These are phyloP conservation scores for Hiodon tergisus DNA, from an alignment of 2,113 vertebrate genomes.

Conservation along the genomic window DNA sequence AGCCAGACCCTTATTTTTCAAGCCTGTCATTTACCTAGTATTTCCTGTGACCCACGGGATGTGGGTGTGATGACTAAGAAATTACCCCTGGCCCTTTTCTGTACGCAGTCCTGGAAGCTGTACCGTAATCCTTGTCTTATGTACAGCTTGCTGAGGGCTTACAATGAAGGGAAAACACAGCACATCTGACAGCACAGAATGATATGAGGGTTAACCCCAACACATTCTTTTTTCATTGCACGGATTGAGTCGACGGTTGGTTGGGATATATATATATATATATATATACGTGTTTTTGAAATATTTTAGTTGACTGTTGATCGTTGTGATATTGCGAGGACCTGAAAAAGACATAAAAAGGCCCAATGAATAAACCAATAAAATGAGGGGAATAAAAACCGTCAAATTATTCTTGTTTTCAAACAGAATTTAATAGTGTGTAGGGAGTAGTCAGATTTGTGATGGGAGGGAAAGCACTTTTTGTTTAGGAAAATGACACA, in stretches of 20 bases:
- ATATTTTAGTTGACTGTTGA: not conserved
- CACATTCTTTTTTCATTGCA: not conserved
- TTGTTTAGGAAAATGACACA: slow-evolving; percentile 9
- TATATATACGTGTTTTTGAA: not conserved
- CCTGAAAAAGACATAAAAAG: not conserved
- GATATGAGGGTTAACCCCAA: not conserved
- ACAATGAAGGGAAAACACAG: slow-evolving; percentile 13
- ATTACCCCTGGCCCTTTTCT: slow-evolving; percentile 29
- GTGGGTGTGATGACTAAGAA: slow-evolving; percentile 36
- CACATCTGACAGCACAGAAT: slow-evolving; percentile 12
- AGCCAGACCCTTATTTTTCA: slow-evolving; percentile 41
- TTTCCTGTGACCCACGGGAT: slow-evolving; percentile 55
- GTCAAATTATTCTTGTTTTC: slow-evolving; percentile 9
- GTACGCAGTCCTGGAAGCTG: slow-evolving; percentile 42
- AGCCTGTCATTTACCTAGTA: slow-evolving; percentile 56
- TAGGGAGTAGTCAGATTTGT: slow-evolving; percentile 10
- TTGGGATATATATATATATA: too few species aligned
- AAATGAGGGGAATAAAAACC: not conserved
- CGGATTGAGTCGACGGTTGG: not conserved
- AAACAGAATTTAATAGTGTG: slow-evolving; percentile 1
- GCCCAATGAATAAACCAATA: not conserved
- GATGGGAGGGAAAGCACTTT: not conserved
- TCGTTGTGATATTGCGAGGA: not conserved
- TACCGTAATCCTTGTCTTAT: slow-evolving; percentile 42
- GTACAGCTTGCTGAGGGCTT: slow-evolving; percentile 38